Evolutionary conservation across 2,888 invertebrate species (phyloP), one percentile per base, ranked within the genome.

Genomic region (Fabriciana adippe): DNA sequence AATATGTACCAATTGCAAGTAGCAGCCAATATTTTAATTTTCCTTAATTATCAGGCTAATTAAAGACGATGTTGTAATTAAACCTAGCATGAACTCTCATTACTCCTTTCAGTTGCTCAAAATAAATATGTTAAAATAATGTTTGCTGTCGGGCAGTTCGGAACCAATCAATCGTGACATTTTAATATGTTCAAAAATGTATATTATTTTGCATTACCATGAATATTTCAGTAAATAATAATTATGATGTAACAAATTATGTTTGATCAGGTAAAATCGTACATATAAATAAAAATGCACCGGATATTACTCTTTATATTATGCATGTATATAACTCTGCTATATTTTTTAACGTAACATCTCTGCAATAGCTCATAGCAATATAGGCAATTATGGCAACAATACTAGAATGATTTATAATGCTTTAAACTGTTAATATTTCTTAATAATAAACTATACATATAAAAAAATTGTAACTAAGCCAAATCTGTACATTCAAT

Each of bases 131-230:
- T 31, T 55, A 26, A 47, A 45, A 55, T 35, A 48, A 26, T 50
- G 55, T 26, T 47, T 16, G 14, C 16, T 62, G 62, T 14, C 48
- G 16, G 15, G 48, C n/a, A 8, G 31, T 18, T n/a, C 50, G 15
- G 55, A 6, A 48, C 55, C 64, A 48, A 55, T 56, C 16, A 47
- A 18, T 11, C 48, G 48, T 64, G 50, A 64, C 55, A 31, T 55
- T 64, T 64, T 55, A 54, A 62, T 62, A 47, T 21, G 54, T n/a
- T 11, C 16, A 62, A 62, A 62, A 21, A 53, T 21, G 45, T 45
- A 61, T 41, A 61, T 11, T 26, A 50, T 50, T 50, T 50, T 14
- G 50, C 50, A n/a, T 50, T 50, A 50, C 50, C n/a, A 6, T 50
- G 50, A 50, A 50, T 50, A 50, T n/a, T 50, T 50, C 15, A n/a